Evolutionary conservation across 2,797 vertebrate genomes (phyloP).

Genomic region (Bryconaethiops microstoma): DNA sequence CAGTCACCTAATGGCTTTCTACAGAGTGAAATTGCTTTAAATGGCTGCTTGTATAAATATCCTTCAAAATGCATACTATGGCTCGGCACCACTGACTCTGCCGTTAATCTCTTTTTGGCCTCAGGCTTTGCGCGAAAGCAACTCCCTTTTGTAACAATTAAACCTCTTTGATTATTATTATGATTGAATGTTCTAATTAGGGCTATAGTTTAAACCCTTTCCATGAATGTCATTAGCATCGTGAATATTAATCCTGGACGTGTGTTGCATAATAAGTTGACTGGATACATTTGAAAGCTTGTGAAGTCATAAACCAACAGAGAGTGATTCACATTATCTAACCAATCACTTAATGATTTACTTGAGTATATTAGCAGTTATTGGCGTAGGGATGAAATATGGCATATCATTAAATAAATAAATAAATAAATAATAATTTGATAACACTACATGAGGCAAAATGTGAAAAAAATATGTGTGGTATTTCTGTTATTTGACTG

Average conservation of each 20-base stretch:
- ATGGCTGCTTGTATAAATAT: slow-evolving; percentile 43
- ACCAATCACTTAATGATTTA: neutral
- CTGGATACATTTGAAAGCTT: slow-evolving; percentile 34
- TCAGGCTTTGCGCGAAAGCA: slow-evolving; percentile 40
- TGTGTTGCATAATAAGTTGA: slow-evolving; percentile 46
- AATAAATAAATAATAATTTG: neutral
- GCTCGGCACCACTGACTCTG: slow-evolving; percentile 33
- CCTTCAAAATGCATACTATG: slow-evolving; percentile 40
- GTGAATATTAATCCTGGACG: slow-evolving; percentile 53
- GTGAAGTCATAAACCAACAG: slow-evolving; percentile 35
- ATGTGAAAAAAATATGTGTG: neutral
- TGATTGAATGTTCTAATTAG: slow-evolving; percentile 58
- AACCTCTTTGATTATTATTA: slow-evolving; percentile 61
- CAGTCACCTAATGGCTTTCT: slow-evolving; percentile 50
- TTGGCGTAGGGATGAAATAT: neutral
- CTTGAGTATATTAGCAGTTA: neutral
- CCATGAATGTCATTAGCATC: slow-evolving; percentile 52
- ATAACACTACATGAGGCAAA: neutral
- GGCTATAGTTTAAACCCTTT: slow-evolving; percentile 54
- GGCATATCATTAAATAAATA: neutral
- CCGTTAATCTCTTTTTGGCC: slow-evolving; percentile 47
- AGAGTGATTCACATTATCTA: slow-evolving; percentile 21
- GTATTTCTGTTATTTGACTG: neutral
- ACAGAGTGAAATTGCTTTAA: slow-evolving; percentile 38
- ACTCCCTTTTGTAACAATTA: slow-evolving; percentile 58